These are phyloP conservation scores for Hydractinia symbiolongicarpus DNA, from an alignment of 30 jellyfish, hydroid and myxozoan genomes.

Conservation along the genomic window DNA sequence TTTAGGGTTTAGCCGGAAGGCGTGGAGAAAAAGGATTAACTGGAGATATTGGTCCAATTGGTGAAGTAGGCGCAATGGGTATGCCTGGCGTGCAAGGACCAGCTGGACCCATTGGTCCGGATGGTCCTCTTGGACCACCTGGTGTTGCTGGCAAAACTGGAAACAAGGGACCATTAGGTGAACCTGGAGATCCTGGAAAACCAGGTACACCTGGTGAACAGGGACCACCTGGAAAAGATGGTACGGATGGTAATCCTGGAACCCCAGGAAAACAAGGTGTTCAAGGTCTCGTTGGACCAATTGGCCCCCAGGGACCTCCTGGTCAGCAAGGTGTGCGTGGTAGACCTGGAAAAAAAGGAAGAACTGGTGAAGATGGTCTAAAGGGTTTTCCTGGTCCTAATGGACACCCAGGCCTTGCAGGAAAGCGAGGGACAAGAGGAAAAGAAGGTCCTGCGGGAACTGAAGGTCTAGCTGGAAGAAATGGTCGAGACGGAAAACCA, in stretches of 20 bases:
- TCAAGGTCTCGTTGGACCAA: slow-evolving; percentile 22
- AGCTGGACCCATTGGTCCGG: slow-evolving; percentile 45
- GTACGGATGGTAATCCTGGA: slow-evolving; percentile 28
- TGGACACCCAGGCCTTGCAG: slow-evolving; percentile 2
- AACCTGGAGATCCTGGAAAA: slow-evolving; percentile 29
- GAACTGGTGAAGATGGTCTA: slow-evolving; percentile 66
- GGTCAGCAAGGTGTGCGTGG: slow-evolving; percentile 28
- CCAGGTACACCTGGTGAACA: slow-evolving; percentile 42
- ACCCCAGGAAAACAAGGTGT: slow-evolving; percentile 35
- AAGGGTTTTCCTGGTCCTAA: slow-evolving; percentile 62
- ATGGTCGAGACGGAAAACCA: slow-evolving; percentile 30
- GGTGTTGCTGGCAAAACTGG: slow-evolving; percentile 48
- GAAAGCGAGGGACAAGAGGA: slow-evolving; percentile 36
- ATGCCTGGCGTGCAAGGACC: slow-evolving; percentile 49
- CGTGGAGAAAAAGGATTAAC: slow-evolving; percentile 64
- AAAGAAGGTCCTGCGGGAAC: slow-evolving; percentile 31
- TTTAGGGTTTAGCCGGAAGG: slow-evolving; percentile 35
- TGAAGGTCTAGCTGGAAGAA: slow-evolving; percentile 19
- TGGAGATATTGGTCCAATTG: slow-evolving; percentile 65
- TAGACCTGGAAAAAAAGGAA: slow-evolving; percentile 26
- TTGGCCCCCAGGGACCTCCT: slow-evolving; percentile 28
- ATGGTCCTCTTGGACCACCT: slow-evolving; percentile 49
- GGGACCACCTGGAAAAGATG: slow-evolving; percentile 20
- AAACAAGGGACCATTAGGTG: slow-evolving; percentile 46
- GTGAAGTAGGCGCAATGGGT: slow-evolving; percentile 41